Conservation (phyloP, 2,888 invertebrate genomes). For the Ryuthela nishihirai region DNA sequence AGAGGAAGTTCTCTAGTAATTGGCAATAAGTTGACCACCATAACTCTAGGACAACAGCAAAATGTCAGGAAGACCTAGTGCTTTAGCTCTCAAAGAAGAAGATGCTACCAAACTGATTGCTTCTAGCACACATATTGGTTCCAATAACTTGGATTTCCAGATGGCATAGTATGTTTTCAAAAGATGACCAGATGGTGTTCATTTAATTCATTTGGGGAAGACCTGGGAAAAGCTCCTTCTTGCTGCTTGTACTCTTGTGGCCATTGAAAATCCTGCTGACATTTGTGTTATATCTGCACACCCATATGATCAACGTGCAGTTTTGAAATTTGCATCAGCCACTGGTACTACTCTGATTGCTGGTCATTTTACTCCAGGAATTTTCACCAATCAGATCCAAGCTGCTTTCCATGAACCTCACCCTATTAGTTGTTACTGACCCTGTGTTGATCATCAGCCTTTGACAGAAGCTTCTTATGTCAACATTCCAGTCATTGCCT, state of each 20-base stretch:
- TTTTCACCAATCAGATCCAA: constrained; percentile 91
- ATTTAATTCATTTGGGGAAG: constrained; percentile 92
- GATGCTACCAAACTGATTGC: constrained; percentile 98
- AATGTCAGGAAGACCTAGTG: constrained; percentile 96
- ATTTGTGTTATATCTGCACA: constrained; percentile 96
- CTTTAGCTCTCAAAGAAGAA: constrained; percentile 88
- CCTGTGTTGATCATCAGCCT: constrained; percentile 91
- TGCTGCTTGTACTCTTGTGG: constrained; percentile 90
- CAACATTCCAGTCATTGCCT: constrained; percentile 98
- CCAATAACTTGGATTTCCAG: constrained; percentile 92
- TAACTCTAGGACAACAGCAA: constrained; percentile 41
- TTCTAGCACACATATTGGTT: constrained; percentile 89
- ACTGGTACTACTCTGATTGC: constrained; percentile 98
- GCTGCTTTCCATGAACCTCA: constrained; percentile 97
- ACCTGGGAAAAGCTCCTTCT: constrained; percentile 98
- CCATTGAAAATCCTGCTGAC: constrained; percentile 96
- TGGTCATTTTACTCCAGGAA: constrained; percentile 98
- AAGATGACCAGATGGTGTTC: constrained; percentile 81
- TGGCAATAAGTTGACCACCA: constrained; percentile 44
- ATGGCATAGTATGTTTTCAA: constrained; percentile 97
- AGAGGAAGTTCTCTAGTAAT: too few species aligned
- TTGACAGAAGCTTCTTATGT: constrained; percentile 99
- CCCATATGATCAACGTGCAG: constrained; percentile 92
- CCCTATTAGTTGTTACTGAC: constrained; percentile 92
- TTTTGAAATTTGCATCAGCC: constrained; percentile 96